These are phyloP conservation scores for Ferdinandea cuprea DNA, from an alignment of 2,888 invertebrate genomes.

Conservation along the genomic window DNA sequence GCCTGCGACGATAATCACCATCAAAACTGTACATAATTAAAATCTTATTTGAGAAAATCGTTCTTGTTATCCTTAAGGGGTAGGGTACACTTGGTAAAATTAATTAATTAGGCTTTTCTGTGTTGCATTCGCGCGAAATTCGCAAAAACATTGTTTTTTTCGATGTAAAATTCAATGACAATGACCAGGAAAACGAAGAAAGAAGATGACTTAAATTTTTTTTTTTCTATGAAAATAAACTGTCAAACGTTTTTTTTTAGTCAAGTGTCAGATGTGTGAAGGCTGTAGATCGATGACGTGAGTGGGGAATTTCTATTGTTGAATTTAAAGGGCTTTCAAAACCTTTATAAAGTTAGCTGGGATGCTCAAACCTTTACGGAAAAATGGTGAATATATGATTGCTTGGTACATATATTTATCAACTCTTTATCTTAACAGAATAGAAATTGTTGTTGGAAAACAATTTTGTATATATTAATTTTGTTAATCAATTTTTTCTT, in stretches of 20 bases:
- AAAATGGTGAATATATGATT: too few species aligned
- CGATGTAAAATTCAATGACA: constrained; percentile 62
- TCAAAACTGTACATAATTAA: constrained; percentile 90
- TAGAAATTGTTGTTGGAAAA: too few species aligned
- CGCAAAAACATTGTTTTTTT: constrained; percentile 71
- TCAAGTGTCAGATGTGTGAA: constrained; percentile 34
- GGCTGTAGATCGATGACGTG: constrained; percentile 46
- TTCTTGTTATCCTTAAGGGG: constrained; percentile 11
- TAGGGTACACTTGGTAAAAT: constrained; percentile 16
- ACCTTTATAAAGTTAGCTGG: not conserved
- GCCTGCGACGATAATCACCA: constrained; percentile 93
- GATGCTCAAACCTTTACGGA: not conserved
- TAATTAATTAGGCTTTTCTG: constrained; percentile 43
- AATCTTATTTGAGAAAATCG: constrained; percentile 28
- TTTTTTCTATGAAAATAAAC: constrained; percentile 14
- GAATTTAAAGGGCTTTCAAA: not conserved
- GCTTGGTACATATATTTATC: too few species aligned
- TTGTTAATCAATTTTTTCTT: too few species aligned
- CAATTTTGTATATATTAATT: too few species aligned
- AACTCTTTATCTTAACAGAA: too few species aligned
- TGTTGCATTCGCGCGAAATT: constrained; percentile 51
- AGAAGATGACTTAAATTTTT: constrained; percentile 55
- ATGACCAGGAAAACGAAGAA: constrained; percentile 52
- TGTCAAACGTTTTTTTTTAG: constrained; percentile 40
- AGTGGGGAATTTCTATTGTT: not conserved